These are phyloP conservation scores for Peromyscus maniculatus DNA, from an alignment of 2,113 vertebrate species.

Conservation along the genomic window DNA sequence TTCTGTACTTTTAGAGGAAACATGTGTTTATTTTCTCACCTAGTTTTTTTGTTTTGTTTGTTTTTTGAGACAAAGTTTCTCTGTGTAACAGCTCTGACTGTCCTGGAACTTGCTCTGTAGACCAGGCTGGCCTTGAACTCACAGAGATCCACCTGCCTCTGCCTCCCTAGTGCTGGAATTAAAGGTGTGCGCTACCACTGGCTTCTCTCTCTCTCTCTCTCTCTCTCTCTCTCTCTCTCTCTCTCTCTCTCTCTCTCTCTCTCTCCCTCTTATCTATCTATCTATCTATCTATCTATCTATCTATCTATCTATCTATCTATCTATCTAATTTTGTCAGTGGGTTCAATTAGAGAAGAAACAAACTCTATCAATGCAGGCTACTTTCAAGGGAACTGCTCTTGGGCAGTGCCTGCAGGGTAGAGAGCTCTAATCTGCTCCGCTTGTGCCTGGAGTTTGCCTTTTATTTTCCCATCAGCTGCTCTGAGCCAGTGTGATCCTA, in stretches of 20 bases:
- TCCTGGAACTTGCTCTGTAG: not conserved
- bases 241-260: not conserved
- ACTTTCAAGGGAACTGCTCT: constrained; percentile 14
- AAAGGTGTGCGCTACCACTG: fast-evolving
- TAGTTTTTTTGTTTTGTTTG: not conserved
- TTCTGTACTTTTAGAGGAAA: constrained; percentile 40
- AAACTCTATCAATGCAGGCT: not conserved
- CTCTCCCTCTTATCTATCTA: not conserved
- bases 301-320: too few species aligned
- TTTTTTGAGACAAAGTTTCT: not conserved
- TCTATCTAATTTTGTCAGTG: not conserved
- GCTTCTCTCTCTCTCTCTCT: too few species aligned
- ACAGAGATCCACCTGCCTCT: not conserved
- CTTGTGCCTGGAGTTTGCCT: not conserved
- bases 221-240: too few species aligned
- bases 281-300: too few species aligned
- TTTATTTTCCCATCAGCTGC: not conserved
- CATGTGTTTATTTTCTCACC: constrained; percentile 10
- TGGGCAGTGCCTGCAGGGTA: not conserved
- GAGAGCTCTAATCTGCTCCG: not conserved
- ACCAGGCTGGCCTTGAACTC: not conserved
- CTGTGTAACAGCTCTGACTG: not conserved
- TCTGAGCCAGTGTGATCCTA: not conserved
- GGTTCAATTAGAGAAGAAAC: constrained; percentile 11
- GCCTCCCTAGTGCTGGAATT: not conserved